phyloP scores from a whole-genome alignment of 2,888 invertebrate genomes.

The Criorhina ranunculi region DNA sequence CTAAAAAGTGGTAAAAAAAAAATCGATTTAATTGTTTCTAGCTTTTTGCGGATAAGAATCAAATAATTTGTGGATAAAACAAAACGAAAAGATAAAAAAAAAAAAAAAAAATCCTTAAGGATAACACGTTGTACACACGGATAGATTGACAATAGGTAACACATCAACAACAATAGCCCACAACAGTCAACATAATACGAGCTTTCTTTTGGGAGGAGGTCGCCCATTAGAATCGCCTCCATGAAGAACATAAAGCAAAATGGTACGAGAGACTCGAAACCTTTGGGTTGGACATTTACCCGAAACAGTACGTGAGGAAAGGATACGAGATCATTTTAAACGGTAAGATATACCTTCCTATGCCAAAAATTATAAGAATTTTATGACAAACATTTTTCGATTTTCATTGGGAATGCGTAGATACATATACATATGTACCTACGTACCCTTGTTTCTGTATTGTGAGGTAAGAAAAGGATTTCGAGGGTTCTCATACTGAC shows the following conservation, averaged over 20 bases:
- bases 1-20: conserved; percentile 24
- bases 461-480: no score
- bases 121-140: conserved; percentile 49
- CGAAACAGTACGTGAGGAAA: conserved; percentile 99
- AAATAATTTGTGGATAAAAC: conserved; percentile 48
- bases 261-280: conserved; percentile 99
- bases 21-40: conserved; percentile 56
- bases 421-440: no score
- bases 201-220: conserved; percentile 78
- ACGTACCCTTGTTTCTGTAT: no score
- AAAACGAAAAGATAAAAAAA: conserved; percentile 11
- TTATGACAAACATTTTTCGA: not conserved
- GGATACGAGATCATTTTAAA: conserved; percentile 98
- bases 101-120: conserved; percentile 45
- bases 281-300: conserved; percentile 99
- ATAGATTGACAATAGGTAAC: conserved; percentile 59
- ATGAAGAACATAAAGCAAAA: conserved; percentile 98
- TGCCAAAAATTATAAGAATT: conserved; percentile 3
- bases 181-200: conserved; percentile 59
- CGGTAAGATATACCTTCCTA: conserved; percentile 91
- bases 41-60: conserved; percentile 34
- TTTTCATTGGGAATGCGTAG: no score
- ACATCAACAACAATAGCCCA: conserved; percentile 41
- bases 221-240: conserved; percentile 84
- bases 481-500: no score